A percentile compares a stretch with the other conserved stretches of the same genome.
These are phyloP conservation scores for Pogonocherus hispidulus DNA, from an alignment of 2,888 invertebrate species.

Conservation along the genomic window DNA sequence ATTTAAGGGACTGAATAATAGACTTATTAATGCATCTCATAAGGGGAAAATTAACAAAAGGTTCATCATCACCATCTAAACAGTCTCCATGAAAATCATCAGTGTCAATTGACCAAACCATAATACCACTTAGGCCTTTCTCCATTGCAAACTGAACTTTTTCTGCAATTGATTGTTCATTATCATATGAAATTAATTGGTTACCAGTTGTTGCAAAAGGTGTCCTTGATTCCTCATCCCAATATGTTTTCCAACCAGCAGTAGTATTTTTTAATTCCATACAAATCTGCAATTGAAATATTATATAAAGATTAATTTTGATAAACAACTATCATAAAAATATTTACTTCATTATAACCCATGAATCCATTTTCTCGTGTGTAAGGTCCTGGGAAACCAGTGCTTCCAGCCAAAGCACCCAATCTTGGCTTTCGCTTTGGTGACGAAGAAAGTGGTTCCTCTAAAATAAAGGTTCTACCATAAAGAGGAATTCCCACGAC, in stretches of 20 bases:
- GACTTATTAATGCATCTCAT: conserved; percentile 81
- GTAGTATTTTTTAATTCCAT: conserved; percentile 73
- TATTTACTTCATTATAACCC: conserved; percentile 87
- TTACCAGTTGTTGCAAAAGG: conserved; percentile 75
- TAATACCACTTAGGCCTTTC: conserved; percentile 81
- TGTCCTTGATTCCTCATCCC: conserved; percentile 79
- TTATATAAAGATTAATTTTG: too few relatives aligned
- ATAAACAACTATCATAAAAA: too few relatives aligned
- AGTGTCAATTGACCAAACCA: conserved; percentile 93
- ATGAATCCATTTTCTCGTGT: conserved; percentile 87
- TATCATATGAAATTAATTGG: conserved; percentile 83
- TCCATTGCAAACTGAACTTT: conserved; percentile 80
- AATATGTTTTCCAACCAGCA: conserved; percentile 77
- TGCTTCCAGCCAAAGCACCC: conserved; percentile 71
- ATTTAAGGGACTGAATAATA: conserved; percentile 71
- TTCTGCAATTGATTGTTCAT: conserved; percentile 79
- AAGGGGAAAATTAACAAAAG: conserved; percentile 75
- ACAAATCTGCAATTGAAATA: conserved; percentile 74
- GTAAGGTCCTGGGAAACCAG: conserved; percentile 83
- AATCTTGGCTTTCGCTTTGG: conserved; percentile 66
- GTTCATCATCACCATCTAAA: conserved; percentile 69
- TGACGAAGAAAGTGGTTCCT: conserved; percentile 63
- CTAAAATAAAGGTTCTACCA: conserved; percentile 82
- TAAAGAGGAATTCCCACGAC: conserved; percentile 88
- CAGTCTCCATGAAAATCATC: conserved; percentile 87